These are phyloP conservation scores for Tor tambroides DNA, from an alignment of 2,113 vertebrate genomes.

Conservation along the genomic window DNA sequence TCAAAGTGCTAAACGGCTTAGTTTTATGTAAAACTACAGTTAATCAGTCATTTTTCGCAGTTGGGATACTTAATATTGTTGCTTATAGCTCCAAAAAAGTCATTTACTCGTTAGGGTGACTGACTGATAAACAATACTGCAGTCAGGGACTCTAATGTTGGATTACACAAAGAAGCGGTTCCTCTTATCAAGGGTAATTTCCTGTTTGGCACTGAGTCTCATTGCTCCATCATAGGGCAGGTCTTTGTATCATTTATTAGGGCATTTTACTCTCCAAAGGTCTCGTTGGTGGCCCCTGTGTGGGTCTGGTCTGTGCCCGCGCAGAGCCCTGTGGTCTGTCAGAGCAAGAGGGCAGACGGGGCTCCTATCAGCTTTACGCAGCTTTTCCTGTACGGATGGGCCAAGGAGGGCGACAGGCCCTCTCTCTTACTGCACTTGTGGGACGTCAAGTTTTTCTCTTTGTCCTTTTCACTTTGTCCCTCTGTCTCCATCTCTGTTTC, in stretches of 20 bases:
- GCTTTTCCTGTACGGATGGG: constrained; percentile 64
- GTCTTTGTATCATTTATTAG: constrained; percentile 13
- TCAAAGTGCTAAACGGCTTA: constrained; percentile 10
- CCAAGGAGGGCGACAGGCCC: neutral
- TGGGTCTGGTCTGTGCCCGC: constrained; percentile 17
- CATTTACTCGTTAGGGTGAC: neutral
- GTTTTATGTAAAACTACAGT: constrained; percentile 2
- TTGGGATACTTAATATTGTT: neutral
- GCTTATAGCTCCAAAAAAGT: neutral
- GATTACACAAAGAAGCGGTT: neutral
- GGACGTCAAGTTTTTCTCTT: constrained; percentile 22
- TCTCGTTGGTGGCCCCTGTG: neutral
- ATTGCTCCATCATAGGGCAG: neutral
- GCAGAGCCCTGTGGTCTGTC: neutral
- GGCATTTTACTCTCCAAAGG: neutral
- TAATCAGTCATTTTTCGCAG: neutral
- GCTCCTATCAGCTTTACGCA: constrained; percentile 63
- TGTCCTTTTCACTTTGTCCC: neutral
- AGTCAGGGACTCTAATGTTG: neutral
- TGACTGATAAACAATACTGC: neutral
- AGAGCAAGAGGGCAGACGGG: constrained; percentile 42
- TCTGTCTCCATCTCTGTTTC: neutral
- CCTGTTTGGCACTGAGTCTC: constrained; percentile 1
- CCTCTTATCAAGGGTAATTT: constrained; percentile 21
- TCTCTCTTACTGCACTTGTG: constrained; percentile 38